Percentiles rank a stretch among this genome's conserved stretches.
phyloP scores from a whole-genome alignment of 2,888 invertebrate species.

The Helleia helle region DNA sequence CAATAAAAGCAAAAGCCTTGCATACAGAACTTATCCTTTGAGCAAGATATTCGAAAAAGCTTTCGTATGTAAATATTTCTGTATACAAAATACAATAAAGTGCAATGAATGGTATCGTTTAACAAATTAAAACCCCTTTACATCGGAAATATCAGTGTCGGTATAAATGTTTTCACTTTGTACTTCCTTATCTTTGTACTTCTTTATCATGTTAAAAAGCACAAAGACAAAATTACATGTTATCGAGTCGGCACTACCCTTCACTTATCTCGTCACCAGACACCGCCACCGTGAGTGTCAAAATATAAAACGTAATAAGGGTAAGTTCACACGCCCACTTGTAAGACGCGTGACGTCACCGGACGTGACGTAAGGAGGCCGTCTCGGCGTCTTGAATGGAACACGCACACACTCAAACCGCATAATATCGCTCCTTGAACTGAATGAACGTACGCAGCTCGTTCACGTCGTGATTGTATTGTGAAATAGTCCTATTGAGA shows the following conservation, averaged over 20 bases:
- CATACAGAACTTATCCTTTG: too few relatives aligned
- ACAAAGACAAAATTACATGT: slow-evolving; percentile 35
- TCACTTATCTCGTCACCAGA: slow-evolving; percentile 39
- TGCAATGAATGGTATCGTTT: neutral
- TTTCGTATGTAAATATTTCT: neutral
- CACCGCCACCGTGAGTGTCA: slow-evolving; percentile 41
- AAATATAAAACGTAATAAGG: slow-evolving; percentile 45
- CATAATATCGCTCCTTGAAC: slow-evolving; percentile 25
- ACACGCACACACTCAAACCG: slow-evolving; percentile 40
- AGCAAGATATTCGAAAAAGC: too few relatives aligned
- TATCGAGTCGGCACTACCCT: slow-evolving; percentile 39
- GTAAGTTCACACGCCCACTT: slow-evolving; percentile 58
- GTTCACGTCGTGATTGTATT: slow-evolving; percentile 40
- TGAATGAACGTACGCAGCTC: slow-evolving; percentile 56
- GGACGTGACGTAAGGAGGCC: slow-evolving; percentile 62
- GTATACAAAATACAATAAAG: neutral
- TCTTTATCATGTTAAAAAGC: slow-evolving; percentile 19
- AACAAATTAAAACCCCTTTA: neutral
- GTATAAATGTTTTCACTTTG: neutral
- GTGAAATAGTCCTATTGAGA: slow-evolving; percentile 45
- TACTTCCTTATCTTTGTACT: slow-evolving; percentile 10
- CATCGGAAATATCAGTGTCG: slow-evolving; percentile 22
- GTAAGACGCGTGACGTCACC: slow-evolving; percentile 54
- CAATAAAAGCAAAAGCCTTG: too few relatives aligned
- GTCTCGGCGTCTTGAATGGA: slow-evolving; percentile 51